Percentiles rank a stretch among this genome's conserved stretches.
Conservation (phyloP, 23 tunicate species). For the Diplosoma virens region DNA sequence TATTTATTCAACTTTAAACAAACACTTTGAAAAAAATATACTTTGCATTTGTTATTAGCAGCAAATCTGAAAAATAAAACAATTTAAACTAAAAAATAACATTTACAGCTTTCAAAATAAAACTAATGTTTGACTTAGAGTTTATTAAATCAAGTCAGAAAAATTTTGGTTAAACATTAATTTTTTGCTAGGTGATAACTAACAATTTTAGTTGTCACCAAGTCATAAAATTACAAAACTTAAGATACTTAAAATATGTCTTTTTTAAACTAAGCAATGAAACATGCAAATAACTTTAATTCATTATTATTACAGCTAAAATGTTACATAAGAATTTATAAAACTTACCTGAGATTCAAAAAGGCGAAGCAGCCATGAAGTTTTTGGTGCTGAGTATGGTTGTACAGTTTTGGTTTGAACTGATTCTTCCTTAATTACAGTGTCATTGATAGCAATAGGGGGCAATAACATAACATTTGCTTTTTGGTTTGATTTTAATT, state of each 20-base stretch:
- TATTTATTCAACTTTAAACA: too few relatives aligned
- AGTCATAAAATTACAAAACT: too few relatives aligned
- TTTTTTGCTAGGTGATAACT: too few relatives aligned
- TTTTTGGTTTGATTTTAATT: neutral
- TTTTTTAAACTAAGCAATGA: too few relatives aligned
- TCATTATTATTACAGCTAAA: neutral
- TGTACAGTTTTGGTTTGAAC: neutral
- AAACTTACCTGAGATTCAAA: constrained; percentile 93
- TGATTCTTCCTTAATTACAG: neutral
- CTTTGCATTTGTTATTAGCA: neutral
- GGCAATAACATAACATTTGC: neutral
- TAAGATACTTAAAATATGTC: too few relatives aligned
- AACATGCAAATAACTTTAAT: too few relatives aligned
- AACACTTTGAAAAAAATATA: neutral
- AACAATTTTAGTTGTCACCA: too few relatives aligned
- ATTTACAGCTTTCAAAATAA: too few relatives aligned
- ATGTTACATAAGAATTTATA: neutral
- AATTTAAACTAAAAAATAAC: too few relatives aligned
- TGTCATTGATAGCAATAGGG: neutral
- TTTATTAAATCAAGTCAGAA: too few relatives aligned
- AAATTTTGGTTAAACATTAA: too few relatives aligned
- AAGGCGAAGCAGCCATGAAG: constrained; percentile 83
- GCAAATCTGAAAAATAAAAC: neutral
- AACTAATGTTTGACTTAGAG: too few relatives aligned
- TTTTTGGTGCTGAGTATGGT: constrained; percentile 27